phyloP scores from a whole-genome alignment of 1,140 invertebrate species.

The Trialeurodes vaporariorum region DNA sequence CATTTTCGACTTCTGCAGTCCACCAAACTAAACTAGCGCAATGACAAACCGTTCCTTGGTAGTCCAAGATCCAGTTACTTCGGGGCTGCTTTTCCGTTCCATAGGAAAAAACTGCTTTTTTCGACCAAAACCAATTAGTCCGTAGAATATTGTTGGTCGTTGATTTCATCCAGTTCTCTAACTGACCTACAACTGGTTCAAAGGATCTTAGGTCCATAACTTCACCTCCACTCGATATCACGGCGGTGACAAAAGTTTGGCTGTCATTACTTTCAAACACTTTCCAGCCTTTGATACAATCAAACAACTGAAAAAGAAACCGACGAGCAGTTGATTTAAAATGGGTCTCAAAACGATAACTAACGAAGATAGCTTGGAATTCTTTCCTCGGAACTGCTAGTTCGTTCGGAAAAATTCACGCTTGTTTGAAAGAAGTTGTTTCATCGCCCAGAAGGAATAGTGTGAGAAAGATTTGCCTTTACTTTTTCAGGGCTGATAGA shows the following conservation, averaged over 20 bases:
- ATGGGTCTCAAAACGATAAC: not conserved
- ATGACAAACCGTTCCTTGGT: slow-evolving; percentile 77
- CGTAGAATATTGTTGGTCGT: slow-evolving; percentile 70
- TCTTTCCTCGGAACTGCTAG: too few species aligned
- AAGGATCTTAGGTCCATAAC: slow-evolving; percentile 64
- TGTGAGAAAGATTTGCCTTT: too few species aligned
- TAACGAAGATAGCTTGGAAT: not conserved
- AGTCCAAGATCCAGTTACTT: slow-evolving; percentile 75
- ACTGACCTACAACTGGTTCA: slow-evolving; percentile 46
- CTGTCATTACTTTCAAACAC: slow-evolving; percentile 47
- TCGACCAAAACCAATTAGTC: slow-evolving; percentile 73
- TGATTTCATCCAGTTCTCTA: slow-evolving; percentile 84
- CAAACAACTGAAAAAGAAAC: slow-evolving; percentile 63
- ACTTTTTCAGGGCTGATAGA: too few species aligned
- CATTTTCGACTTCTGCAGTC: slow-evolving; percentile 85
- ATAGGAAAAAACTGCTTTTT: slow-evolving; percentile 76
- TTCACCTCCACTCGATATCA: slow-evolving; percentile 78
- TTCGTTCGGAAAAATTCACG: too few species aligned
- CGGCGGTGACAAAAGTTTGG: slow-evolving; percentile 51
- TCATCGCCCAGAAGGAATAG: too few species aligned
- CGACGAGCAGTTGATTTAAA: too few species aligned
- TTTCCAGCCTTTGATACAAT: slow-evolving; percentile 66
- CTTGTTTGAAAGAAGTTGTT: too few species aligned
- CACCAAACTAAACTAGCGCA: slow-evolving; percentile 84
- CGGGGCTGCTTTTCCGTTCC: slow-evolving; percentile 54